Percentiles rank a stretch among this genome's conserved stretches.
Evolutionary conservation across 2,888 invertebrate species (phyloP).

Genomic region (Agrotis puta): DNA sequence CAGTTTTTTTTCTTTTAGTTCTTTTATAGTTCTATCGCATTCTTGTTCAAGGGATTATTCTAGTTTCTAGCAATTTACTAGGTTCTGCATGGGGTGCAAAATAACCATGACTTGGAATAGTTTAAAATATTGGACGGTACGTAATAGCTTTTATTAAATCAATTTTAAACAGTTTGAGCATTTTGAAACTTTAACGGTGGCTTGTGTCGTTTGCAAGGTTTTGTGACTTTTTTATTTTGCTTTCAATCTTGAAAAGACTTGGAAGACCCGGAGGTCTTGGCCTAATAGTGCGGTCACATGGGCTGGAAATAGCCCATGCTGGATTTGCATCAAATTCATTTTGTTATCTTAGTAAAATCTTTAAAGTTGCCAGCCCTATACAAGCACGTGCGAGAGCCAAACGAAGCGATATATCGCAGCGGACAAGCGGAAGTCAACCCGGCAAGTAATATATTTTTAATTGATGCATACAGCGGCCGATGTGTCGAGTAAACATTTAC

Average conservation of each 20-base stretch:
- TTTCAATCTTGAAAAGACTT: too few species aligned
- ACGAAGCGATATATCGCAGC: constrained; percentile 66
- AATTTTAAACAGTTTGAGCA: not conserved
- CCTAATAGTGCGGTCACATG: too few species aligned
- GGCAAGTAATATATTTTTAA: constrained; percentile 89
- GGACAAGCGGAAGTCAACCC: constrained; percentile 80
- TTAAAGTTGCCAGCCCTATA: constrained; percentile 36
- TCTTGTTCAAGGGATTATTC: constrained; percentile 14
- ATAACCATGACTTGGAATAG: not conserved
- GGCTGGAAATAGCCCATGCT: too few species aligned
- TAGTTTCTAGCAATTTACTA: not conserved
- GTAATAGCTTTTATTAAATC: not conserved
- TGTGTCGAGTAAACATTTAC: constrained; percentile 88
- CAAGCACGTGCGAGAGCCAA: constrained; percentile 50
- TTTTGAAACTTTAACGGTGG: not conserved
- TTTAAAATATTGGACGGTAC: not conserved
- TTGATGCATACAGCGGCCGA: constrained; percentile 85
- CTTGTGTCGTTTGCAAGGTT: not conserved
- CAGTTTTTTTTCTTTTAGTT: constrained; percentile 28
- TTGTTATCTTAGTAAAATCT: constrained; percentile 1
- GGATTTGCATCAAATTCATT: not conserved
- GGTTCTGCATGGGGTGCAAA: not conserved
- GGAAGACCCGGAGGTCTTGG: too few species aligned
- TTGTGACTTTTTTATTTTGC: not conserved
- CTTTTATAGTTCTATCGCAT: constrained; percentile 23